Conservation (phyloP, 2,113 vertebrate species). For the Aptenodytes patagonicus region DNA sequence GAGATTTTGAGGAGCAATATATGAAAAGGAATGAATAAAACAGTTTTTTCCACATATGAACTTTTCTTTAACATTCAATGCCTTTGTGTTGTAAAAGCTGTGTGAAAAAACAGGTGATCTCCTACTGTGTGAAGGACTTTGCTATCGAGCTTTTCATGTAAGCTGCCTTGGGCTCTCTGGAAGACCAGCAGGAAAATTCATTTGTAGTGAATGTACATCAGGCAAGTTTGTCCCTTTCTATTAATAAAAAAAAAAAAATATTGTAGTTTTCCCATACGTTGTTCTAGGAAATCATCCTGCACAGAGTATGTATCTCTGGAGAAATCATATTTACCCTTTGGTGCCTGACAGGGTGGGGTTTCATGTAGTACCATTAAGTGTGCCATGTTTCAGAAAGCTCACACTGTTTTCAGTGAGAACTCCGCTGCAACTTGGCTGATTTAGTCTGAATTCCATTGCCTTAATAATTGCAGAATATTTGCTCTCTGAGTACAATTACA, state of each 20-base stretch:
- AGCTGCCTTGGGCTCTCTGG: constrained; percentile 83
- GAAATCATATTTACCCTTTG: background rate
- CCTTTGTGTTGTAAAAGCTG: constrained; percentile 74
- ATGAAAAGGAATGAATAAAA: constrained; percentile 34
- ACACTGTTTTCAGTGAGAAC: background rate
- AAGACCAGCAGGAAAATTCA: constrained; percentile 82
- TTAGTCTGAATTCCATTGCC: background rate
- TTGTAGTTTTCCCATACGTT: background rate
- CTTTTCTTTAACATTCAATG: constrained; percentile 59
- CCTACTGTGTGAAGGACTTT: constrained; percentile 90
- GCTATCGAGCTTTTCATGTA: constrained; percentile 89
- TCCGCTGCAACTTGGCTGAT: background rate
- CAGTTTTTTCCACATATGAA: background rate
- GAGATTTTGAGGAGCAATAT: background rate
- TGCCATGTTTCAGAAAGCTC: background rate
- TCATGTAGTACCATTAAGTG: background rate
- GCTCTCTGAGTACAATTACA: background rate
- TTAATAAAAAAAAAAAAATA: background rate
- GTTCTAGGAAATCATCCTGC: background rate
- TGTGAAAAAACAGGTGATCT: constrained; percentile 91
- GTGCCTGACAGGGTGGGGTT: background rate
- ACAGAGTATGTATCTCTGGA: background rate
- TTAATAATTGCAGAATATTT: background rate
- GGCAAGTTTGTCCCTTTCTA: constrained; percentile 76
- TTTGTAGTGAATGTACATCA: constrained; percentile 87